Conservation (phyloP, 2,113 vertebrate genomes). For the Hippopotamus amphibius region DNA sequence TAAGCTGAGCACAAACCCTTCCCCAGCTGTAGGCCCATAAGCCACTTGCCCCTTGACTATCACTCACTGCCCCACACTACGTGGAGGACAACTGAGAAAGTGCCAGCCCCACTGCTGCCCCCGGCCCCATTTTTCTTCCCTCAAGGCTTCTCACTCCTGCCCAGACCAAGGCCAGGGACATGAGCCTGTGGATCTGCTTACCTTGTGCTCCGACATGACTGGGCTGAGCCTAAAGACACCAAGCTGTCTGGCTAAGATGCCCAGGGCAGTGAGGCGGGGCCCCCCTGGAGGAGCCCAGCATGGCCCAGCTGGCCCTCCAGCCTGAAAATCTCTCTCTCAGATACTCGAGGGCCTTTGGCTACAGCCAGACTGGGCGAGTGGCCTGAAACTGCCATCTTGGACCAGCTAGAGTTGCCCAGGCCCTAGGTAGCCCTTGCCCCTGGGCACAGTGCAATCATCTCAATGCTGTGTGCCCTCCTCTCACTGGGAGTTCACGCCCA, state of each 20-base stretch:
- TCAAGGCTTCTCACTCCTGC: not conserved
- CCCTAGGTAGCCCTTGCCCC: constrained; percentile 1
- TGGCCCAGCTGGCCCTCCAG: not conserved
- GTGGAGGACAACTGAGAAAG: not conserved
- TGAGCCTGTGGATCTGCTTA: not conserved
- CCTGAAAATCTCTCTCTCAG: constrained; percentile 17
- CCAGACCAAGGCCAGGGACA: not conserved
- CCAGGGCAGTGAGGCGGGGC: not conserved
- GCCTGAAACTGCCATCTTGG: not conserved
- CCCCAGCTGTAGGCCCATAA: not conserved
- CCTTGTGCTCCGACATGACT: not conserved
- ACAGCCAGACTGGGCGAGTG: not conserved
- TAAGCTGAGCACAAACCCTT: not conserved
- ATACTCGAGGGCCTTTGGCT: constrained; percentile 2
- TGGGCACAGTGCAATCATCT: not conserved
- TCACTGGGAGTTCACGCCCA: not conserved
- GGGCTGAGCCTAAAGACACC: not conserved
- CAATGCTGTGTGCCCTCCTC: not conserved
- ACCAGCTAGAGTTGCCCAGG: not conserved
- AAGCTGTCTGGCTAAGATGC: not conserved
- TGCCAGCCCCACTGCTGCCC: not conserved
- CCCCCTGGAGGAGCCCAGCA: not conserved
- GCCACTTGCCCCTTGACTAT: not conserved
- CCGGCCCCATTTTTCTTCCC: not conserved
- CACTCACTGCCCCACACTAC: not conserved